Evolutionary conservation across 1,140 invertebrate genomes (phyloP).

Genomic region (Aphidius gifuensis): DNA sequence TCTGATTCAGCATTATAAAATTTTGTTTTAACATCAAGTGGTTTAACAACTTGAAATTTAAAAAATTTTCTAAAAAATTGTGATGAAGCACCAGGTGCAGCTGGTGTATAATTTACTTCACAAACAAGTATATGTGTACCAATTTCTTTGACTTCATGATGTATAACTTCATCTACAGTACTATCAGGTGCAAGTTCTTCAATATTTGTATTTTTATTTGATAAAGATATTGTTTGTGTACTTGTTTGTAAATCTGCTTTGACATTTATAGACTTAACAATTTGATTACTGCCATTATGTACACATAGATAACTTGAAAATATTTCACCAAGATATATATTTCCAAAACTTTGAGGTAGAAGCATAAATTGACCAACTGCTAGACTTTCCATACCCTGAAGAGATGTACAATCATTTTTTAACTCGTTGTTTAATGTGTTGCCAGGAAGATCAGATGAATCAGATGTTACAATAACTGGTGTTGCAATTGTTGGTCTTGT

Average conservation of each 20-base stretch:
- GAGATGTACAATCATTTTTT: slow-evolving; percentile 73
- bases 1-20: slow-evolving; percentile 96
- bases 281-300: slow-evolving; percentile 87
- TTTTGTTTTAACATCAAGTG: slow-evolving; percentile 97
- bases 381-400: slow-evolving; percentile 77
- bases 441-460: slow-evolving; percentile 79
- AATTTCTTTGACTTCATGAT: slow-evolving; percentile 97
- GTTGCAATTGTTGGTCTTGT: slow-evolving; percentile 82
- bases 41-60: slow-evolving; percentile 97
- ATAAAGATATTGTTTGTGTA: slow-evolving; percentile 77
- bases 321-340: slow-evolving; percentile 89
- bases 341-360: slow-evolving; percentile 92
- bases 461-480: slow-evolving; percentile 75
- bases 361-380: slow-evolving; percentile 85
- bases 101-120: slow-evolving; percentile 82
- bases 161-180: slow-evolving; percentile 91
- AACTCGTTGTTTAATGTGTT: slow-evolving; percentile 74
- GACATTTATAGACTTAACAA: slow-evolving; percentile 76
- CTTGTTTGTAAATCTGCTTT: slow-evolving; percentile 93
- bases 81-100: slow-evolving; percentile 64
- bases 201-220: slow-evolving; percentile 63
- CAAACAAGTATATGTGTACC: slow-evolving; percentile 96
- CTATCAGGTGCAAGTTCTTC: slow-evolving; percentile 73
- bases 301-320: slow-evolving; percentile 97
- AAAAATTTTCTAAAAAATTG: slow-evolving; percentile 92